Evolutionary conservation across 2,113 vertebrate genomes (phyloP).

Genomic region (Heptranchias perlo): DNA sequence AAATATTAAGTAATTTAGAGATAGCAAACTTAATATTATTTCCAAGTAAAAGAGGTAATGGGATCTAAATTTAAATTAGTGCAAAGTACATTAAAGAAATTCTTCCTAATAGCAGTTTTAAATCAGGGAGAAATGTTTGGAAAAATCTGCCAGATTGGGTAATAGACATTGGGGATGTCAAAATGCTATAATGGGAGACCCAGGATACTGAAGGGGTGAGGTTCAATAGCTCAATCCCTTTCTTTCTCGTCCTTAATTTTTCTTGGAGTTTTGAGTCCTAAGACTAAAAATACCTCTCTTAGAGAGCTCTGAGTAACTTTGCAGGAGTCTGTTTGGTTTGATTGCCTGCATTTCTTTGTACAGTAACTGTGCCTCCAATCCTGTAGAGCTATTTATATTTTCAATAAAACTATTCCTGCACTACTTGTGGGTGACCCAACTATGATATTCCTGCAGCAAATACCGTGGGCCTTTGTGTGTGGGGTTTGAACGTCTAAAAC

Average conservation of each 20-base stretch:
- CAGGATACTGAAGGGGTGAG: neutral
- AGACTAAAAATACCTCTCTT: neutral
- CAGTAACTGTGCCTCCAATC: neutral
- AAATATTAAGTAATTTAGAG: neutral
- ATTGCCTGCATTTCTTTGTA: neutral
- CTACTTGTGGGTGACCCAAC: neutral
- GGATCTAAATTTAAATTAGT: neutral
- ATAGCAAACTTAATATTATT: neutral
- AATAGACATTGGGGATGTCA: neutral
- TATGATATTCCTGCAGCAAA: neutral
- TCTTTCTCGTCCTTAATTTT: neutral
- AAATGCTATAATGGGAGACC: neutral
- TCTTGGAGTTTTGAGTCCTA: neutral
- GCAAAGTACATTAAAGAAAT: neutral
- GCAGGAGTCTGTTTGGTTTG: neutral
- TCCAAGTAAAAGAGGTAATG: neutral
- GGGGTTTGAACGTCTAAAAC: neutral
- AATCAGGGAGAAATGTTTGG: neutral
- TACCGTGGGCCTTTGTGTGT: neutral
- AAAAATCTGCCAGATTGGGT: neutral
- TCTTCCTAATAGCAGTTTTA: no score
- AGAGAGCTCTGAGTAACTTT: neutral
- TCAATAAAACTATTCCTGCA: neutral
- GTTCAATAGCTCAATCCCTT: neutral
- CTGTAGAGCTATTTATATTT: neutral